phyloP scores from a whole-genome alignment of 1,140 invertebrate species.

The Stegodyphus dumicola region DNA sequence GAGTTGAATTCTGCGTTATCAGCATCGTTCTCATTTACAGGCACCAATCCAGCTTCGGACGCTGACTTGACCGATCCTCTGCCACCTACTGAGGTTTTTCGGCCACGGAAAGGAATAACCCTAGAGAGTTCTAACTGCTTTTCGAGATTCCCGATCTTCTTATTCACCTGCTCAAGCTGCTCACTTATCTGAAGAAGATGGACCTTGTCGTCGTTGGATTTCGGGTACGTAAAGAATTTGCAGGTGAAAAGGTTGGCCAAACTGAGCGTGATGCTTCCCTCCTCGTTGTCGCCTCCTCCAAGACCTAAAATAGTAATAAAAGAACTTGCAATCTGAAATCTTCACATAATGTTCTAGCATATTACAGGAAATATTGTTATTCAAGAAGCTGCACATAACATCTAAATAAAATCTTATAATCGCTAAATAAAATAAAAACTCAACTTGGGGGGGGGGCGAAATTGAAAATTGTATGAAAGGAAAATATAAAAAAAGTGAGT shows the following conservation, averaged over 20 bases:
- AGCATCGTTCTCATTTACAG: constrained; percentile 44
- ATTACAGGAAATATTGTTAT: too few species aligned
- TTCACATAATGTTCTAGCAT: too few species aligned
- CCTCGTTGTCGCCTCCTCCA: constrained; percentile 75
- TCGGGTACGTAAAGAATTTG: constrained; percentile 89
- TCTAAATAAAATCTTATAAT: too few species aligned
- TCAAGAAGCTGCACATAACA: too few species aligned
- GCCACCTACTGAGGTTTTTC: constrained; percentile 22
- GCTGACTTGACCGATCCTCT: constrained; percentile 17
- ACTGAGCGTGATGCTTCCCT: constrained; percentile 90
- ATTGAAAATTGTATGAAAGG: too few species aligned
- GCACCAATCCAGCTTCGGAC: constrained; percentile 23
- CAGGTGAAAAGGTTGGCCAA: constrained; percentile 90
- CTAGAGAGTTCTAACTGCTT: constrained; percentile 20
- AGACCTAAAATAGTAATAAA: constrained; percentile 16
- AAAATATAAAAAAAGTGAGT: too few species aligned
- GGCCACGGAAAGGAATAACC: background rate
- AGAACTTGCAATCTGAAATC: too few species aligned
- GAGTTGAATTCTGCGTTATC: constrained; percentile 50
- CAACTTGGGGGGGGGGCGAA: too few species aligned
- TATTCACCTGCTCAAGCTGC: constrained; percentile 82
- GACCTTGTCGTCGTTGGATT: constrained; percentile 86
- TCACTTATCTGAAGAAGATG: constrained; percentile 88
- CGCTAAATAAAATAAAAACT: too few species aligned
- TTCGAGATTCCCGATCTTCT: constrained; percentile 65